phyloP scores from a whole-genome alignment of 2,888 invertebrate genomes.

The Stenodema calcarata region DNA sequence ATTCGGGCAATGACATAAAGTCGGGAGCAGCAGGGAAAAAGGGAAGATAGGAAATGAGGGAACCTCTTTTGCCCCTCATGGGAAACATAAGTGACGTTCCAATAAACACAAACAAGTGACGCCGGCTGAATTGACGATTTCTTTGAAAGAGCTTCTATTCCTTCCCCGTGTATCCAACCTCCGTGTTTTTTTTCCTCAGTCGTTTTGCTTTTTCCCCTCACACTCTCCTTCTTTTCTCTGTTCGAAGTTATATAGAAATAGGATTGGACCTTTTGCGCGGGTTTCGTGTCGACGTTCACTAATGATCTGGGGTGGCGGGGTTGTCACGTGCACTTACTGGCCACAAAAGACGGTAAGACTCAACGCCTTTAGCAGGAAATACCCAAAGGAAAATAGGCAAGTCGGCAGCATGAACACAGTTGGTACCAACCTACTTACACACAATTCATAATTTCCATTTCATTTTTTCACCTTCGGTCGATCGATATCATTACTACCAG shows the following conservation, averaged over 20 bases:
- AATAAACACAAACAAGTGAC: slow-evolving; percentile 51
- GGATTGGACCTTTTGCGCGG: slow-evolving; percentile 36
- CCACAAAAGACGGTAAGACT: slow-evolving; percentile 28
- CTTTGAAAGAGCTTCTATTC: slow-evolving; percentile 37
- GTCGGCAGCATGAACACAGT: too few relatives aligned
- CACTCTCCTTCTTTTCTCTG: slow-evolving; percentile 14
- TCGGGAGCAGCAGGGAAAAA: background rate
- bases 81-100: slow-evolving; percentile 51
- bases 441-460: too few relatives aligned
- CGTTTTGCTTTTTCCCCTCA: background rate
- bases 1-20: slow-evolving; percentile 48
- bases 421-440: too few relatives aligned
- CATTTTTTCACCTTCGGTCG: too few relatives aligned
- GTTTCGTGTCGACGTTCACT: background rate
- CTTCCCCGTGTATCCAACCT: slow-evolving; percentile 14
- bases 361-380: background rate
- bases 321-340: slow-evolving; percentile 44
- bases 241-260: slow-evolving; percentile 28
- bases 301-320: slow-evolving; percentile 39
- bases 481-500: too few relatives aligned
- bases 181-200: background rate
- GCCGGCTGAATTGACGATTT: slow-evolving; percentile 49
- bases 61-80: slow-evolving; percentile 41
- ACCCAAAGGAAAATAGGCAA: background rate
- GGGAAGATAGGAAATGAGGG: slow-evolving; percentile 32